phyloP scores from a whole-genome alignment of 2,797 vertebrate genomes.

The Dallia pectoralis region DNA sequence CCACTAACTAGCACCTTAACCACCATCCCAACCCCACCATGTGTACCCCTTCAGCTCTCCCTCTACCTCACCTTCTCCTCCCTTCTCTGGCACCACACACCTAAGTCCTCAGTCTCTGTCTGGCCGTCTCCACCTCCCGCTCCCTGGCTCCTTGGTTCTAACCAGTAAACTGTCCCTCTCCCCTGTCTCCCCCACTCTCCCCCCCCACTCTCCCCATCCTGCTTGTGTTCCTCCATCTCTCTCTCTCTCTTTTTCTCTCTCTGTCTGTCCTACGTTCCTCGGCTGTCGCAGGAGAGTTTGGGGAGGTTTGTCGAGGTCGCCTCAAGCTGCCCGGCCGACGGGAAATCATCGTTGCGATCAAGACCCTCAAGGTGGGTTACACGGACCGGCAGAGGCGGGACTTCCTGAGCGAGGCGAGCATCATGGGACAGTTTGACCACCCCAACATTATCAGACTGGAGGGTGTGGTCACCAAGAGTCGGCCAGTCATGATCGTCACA shows the following conservation, averaged over 20 bases:
- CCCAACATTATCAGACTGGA: slow-evolving; percentile 98
- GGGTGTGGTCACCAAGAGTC: slow-evolving; percentile 97
- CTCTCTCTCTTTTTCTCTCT: slow-evolving; percentile 40
- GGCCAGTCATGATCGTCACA: slow-evolving; percentile 97
- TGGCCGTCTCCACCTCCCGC: slow-evolving; percentile 50
- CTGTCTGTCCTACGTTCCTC: slow-evolving; percentile 40
- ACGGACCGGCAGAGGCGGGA: slow-evolving; percentile 94
- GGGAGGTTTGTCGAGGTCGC: slow-evolving; percentile 95
- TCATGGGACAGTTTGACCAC: slow-evolving; percentile 99
- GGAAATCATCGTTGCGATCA: slow-evolving; percentile 97
- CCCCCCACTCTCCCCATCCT: slow-evolving; percentile 21
- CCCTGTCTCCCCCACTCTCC: slow-evolving; percentile 31
- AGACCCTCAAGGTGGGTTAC: slow-evolving; percentile 97
- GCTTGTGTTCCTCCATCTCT: slow-evolving; percentile 46
- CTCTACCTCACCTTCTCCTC: not conserved
- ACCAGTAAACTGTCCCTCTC: slow-evolving; percentile 49
- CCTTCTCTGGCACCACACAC: slow-evolving; percentile 23
- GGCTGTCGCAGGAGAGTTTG: slow-evolving; percentile 88
- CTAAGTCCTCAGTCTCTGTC: slow-evolving; percentile 62
- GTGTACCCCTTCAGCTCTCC: not conserved
- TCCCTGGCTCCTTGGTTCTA: slow-evolving; percentile 50
- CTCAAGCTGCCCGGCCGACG: slow-evolving; percentile 93
- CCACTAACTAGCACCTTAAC: too few relatives aligned
- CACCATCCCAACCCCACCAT: too few relatives aligned
- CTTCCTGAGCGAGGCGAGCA: slow-evolving; percentile 95